Evolutionary conservation across 2,888 invertebrate species (phyloP).

Genomic region (Sepioteuthis lessoniana): DNA sequence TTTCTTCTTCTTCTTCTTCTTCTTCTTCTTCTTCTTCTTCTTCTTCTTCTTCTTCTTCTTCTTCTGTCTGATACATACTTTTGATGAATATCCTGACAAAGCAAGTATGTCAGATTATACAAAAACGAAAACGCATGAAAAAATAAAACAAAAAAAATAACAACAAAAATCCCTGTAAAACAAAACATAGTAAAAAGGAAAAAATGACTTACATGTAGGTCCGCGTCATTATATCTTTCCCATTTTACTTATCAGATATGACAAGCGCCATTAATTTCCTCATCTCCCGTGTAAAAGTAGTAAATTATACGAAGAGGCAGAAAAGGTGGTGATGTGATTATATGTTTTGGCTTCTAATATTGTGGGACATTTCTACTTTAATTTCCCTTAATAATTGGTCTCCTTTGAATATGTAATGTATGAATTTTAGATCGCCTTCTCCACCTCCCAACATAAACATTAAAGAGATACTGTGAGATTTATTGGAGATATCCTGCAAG

Average conservation of each 20-base stretch:
- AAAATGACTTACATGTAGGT: neutral
- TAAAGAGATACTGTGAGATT: neutral
- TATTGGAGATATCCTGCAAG: neutral
- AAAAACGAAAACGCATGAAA: neutral
- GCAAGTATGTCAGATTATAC: neutral
- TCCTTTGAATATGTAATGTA: neutral
- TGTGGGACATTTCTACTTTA: neutral
- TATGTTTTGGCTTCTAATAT: neutral
- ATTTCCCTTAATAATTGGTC: slow-evolving; percentile 12
- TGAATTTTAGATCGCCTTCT: neutral
- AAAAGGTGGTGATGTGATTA: slow-evolving; percentile 1
- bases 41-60: too few relatives aligned
- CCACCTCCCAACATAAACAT: neutral
- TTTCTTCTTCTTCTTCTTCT: neutral
- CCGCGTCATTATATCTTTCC: neutral
- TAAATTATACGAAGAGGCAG: neutral
- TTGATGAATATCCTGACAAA: neutral
- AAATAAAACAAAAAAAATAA: too few relatives aligned
- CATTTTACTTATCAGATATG: neutral
- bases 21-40: too few relatives aligned
- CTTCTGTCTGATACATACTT: neutral
- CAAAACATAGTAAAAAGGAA: neutral
- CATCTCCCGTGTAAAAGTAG: neutral
- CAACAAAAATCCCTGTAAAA: neutral
- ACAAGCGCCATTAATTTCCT: neutral